Percentiles rank a stretch among this genome's conserved stretches.
Conservation (phyloP, 2,113 vertebrate species). For the Zosterops lateralis region DNA sequence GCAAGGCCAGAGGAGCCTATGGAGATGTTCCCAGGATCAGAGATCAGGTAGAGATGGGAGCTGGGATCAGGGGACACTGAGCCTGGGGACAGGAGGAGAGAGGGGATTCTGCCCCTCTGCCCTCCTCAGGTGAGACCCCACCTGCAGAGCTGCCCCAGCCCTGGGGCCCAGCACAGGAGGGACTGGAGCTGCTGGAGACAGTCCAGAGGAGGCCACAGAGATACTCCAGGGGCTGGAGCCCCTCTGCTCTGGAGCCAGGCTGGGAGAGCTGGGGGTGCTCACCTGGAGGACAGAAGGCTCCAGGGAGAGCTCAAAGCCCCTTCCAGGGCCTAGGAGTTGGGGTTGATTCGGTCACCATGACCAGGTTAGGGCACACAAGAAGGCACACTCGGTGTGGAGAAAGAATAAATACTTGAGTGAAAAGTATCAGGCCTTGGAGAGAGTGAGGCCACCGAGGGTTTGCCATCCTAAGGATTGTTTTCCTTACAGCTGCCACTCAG, state of each 20-base stretch:
- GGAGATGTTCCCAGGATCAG: not conserved
- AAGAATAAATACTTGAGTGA: not conserved
- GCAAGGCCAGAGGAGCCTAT: fast-evolving
- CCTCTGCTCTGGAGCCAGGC: not conserved
- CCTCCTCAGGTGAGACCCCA: not conserved
- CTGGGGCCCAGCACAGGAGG: not conserved
- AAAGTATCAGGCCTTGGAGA: not conserved
- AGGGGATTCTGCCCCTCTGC: not conserved
- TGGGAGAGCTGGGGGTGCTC: not conserved
- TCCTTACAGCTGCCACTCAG: not conserved
- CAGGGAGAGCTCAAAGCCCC: not conserved
- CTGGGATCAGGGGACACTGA: not conserved
- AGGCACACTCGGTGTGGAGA: fast-evolving
- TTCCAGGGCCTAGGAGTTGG: fast-evolving
- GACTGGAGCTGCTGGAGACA: not conserved
- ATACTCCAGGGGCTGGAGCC: not conserved
- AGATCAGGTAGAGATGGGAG: not conserved
- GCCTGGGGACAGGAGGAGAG: not conserved
- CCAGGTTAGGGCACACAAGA: not conserved
- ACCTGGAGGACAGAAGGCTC: not conserved
- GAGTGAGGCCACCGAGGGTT: not conserved
- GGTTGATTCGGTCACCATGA: not conserved
- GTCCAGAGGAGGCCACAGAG: fast-evolving
- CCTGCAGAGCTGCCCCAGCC: not conserved
- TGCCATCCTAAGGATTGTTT: not conserved